Percentiles rank a stretch among this genome's conserved stretches.
phyloP scores from a whole-genome alignment of 37 sponge, comb jelly and placozoan species.

The Eunapius fragilis region DNA sequence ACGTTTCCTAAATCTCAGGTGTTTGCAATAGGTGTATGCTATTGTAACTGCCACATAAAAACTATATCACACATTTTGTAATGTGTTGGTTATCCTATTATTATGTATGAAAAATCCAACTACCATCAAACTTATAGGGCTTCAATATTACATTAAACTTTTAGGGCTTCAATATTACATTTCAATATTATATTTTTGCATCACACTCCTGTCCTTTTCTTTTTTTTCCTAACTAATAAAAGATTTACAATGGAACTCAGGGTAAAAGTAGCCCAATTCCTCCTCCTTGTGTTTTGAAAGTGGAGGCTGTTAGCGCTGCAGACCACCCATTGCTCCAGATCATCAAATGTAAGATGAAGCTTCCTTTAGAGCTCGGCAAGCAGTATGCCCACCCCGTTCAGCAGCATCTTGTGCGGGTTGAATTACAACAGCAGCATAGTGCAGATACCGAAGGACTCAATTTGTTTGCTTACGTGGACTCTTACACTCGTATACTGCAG shows the following conservation, averaged over 20 bases:
- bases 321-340: conserved; percentile 3
- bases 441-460: background rate
- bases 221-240: background rate
- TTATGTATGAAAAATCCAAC: too few relatives aligned
- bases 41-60: too few relatives aligned
- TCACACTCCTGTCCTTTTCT: too few relatives aligned
- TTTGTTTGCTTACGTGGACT: background rate
- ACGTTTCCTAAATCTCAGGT: too few relatives aligned
- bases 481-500: background rate
- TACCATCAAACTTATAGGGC: too few relatives aligned
- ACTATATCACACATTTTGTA: too few relatives aligned
- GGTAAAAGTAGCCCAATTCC: background rate
- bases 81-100: too few relatives aligned
- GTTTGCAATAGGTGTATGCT: too few relatives aligned
- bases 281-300: conserved; percentile 3
- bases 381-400: conserved; percentile 42
- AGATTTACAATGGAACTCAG: background rate
- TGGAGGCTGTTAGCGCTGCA: conserved; percentile 1
- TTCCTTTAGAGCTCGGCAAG: background rate
- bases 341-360: conserved; percentile 3
- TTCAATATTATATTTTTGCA: too few relatives aligned
- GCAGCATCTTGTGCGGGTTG: conserved; percentile 28
- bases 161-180: too few relatives aligned
- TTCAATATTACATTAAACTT: too few relatives aligned
- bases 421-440: background rate